These are phyloP conservation scores for Drosophila paulistorum DNA, from an alignment of 1,140 invertebrate species.

Conservation along the genomic window DNA sequence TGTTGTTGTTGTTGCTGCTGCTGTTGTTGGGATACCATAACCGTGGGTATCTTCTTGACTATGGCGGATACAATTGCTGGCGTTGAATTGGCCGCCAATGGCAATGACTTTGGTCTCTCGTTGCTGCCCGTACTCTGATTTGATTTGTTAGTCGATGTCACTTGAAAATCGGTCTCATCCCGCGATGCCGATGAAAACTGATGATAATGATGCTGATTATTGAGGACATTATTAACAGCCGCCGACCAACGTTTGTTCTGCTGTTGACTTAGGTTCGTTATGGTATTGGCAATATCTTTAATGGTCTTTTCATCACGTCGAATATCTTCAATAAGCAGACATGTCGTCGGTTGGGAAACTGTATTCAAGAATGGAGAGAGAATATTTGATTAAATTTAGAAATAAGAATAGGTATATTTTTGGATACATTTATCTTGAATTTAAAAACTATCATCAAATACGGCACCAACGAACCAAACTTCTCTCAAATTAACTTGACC, in stretches of 20 bases:
- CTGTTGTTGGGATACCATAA: slow-evolving; percentile 60
- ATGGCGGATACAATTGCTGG: slow-evolving; percentile 82
- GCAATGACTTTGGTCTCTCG: slow-evolving; percentile 80
- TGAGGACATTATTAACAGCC: slow-evolving; percentile 75
- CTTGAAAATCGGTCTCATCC: slow-evolving; percentile 78
- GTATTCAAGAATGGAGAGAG: slow-evolving; percentile 2
- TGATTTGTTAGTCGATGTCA: slow-evolving; percentile 47
- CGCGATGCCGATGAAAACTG: slow-evolving; percentile 51
- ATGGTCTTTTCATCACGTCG: slow-evolving; percentile 78
- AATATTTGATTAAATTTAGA: not conserved
- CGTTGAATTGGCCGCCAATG: slow-evolving; percentile 76
- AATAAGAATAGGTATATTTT: not conserved
- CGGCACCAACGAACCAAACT: too few relatives aligned
- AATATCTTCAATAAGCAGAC: slow-evolving; percentile 78
- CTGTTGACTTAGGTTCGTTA: slow-evolving; percentile 82
- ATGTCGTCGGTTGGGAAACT: slow-evolving; percentile 72
- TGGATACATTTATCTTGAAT: too few relatives aligned
- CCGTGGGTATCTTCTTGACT: slow-evolving; percentile 82
- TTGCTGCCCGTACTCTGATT: slow-evolving; percentile 17
- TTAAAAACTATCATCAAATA: too few relatives aligned
- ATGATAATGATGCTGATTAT: slow-evolving; percentile 68
- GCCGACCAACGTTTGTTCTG: slow-evolving; percentile 76
- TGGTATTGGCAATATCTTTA: slow-evolving; percentile 81
- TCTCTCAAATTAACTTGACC: too few relatives aligned
- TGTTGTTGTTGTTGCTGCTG: slow-evolving; percentile 30